Percentiles rank a stretch among this genome's conserved stretches.
Conservation (phyloP, 1,140 invertebrate species). For the Drosophila repletoides region DNA sequence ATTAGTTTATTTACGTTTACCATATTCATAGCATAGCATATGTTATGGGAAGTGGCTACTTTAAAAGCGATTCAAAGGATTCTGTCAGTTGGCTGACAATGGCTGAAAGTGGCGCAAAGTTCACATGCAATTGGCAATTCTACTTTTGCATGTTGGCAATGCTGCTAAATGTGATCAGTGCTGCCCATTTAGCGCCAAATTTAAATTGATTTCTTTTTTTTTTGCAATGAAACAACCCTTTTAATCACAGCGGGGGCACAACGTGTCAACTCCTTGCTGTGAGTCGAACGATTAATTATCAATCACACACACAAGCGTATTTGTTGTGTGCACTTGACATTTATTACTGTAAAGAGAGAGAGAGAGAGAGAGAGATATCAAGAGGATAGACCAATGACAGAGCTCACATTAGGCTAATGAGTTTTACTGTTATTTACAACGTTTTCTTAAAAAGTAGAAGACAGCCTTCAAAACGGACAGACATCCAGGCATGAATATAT, state of each 20-base stretch:
- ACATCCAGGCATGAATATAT: neutral
- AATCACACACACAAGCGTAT: neutral
- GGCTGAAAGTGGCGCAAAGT: too few relatives aligned
- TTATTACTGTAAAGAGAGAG: too few relatives aligned
- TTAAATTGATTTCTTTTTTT: neutral
- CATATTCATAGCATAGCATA: too few relatives aligned
- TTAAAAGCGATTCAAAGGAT: too few relatives aligned
- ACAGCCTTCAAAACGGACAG: slow-evolving; percentile 20
- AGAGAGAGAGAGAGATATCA: too few relatives aligned
- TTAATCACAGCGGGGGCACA: slow-evolving; percentile 18
- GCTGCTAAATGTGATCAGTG: neutral
- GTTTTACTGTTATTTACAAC: slow-evolving; percentile 27
- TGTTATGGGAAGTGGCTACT: too few relatives aligned
- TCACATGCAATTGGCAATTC: too few relatives aligned
- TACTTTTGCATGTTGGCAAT: neutral
- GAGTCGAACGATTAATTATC: slow-evolving; percentile 25
- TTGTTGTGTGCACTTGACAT: neutral
- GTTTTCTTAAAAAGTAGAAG: neutral
- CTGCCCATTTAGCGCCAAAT: neutral
- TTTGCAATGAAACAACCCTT: neutral
- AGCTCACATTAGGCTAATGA: slow-evolving; percentile 22
- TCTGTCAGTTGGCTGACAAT: too few relatives aligned
- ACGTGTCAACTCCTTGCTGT: slow-evolving; percentile 42
- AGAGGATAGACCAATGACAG: too few relatives aligned
- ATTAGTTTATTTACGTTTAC: too few relatives aligned